Evolutionary conservation across 2,888 invertebrate species (phyloP).

Genomic region (Pherbina coryleti): DNA sequence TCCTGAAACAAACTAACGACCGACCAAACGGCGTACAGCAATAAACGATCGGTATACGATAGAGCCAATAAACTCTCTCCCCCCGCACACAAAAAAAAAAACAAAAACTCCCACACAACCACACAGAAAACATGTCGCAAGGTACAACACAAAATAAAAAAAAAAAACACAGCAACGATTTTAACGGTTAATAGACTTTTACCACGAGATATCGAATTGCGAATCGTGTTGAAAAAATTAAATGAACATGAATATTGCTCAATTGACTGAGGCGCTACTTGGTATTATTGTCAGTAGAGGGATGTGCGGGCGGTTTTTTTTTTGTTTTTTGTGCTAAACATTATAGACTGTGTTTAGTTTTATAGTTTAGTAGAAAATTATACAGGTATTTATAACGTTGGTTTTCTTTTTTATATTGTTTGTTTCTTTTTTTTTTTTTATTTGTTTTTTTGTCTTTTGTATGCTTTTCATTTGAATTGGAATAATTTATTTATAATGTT

Average conservation of each 20-base stretch:
- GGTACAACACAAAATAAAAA: neutral
- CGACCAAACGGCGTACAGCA: too few species aligned
- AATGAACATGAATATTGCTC: conserved; percentile 58
- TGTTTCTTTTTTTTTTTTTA: conserved; percentile 23
- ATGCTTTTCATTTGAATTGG: neutral
- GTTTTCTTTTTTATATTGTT: neutral
- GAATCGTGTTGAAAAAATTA: conserved; percentile 58
- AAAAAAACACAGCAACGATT: conserved; percentile 37
- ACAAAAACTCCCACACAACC: neutral
- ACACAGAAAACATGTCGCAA: conserved; percentile 9
- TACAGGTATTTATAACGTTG: conserved; percentile 20
- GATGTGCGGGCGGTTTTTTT: conserved; percentile 41
- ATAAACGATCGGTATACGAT: neutral
- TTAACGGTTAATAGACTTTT: conserved; percentile 57
- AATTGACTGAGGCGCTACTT: conserved; percentile 26
- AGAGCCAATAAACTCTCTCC: neutral
- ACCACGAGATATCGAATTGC: conserved; percentile 60
- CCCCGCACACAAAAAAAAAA: neutral
- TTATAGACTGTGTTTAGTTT: too few species aligned
- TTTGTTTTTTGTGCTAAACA: neutral
- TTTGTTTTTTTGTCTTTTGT: conserved; percentile 23
- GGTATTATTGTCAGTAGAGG: neutral
- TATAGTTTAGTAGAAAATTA: neutral
- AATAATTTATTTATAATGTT: conserved; percentile 48
- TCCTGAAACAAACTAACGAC: neutral